phyloP scores from a whole-genome alignment of 2,888 invertebrate species.

The Micoletzkya japonica region DNA sequence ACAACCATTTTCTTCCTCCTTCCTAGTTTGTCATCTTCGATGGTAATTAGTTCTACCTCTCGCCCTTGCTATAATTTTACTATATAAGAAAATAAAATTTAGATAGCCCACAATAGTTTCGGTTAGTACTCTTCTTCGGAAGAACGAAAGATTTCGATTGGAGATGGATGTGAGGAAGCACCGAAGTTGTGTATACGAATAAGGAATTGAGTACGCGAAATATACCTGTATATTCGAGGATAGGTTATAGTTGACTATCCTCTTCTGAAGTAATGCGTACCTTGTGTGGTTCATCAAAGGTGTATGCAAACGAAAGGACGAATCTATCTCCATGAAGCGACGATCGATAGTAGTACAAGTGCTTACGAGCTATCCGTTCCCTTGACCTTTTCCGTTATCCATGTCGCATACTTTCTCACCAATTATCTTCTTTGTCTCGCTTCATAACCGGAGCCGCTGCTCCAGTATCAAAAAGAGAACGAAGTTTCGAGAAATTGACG shows the following conservation, averaged over 20 bases:
- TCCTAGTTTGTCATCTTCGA: slow-evolving; percentile 68
- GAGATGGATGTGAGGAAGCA: slow-evolving; percentile 80
- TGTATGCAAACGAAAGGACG: slow-evolving; percentile 88
- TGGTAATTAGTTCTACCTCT: slow-evolving; percentile 84
- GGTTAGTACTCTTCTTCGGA: slow-evolving; percentile 76
- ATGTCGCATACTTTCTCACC: slow-evolving; percentile 72
- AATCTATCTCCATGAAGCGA: slow-evolving; percentile 85
- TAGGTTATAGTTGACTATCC: neutral
- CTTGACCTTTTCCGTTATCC: slow-evolving; percentile 65
- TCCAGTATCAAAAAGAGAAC: slow-evolving; percentile 83
- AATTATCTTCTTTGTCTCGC: slow-evolving; percentile 78
- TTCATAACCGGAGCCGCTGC: slow-evolving; percentile 88
- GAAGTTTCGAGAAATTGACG: slow-evolving; percentile 90
- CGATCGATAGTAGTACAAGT: slow-evolving; percentile 90
- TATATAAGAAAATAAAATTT: neutral
- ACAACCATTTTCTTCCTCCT: slow-evolving; percentile 78
- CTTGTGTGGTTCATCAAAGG: slow-evolving; percentile 74
- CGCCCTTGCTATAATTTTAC: slow-evolving; percentile 79
- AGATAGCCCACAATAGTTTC: slow-evolving; percentile 66
- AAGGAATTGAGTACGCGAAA: slow-evolving; percentile 89
- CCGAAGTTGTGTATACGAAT: slow-evolving; percentile 88
- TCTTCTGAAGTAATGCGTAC: neutral
- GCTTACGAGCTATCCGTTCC: slow-evolving; percentile 79
- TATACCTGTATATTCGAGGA: slow-evolving; percentile 73
- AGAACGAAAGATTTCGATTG: slow-evolving; percentile 70